Base-by-base conservation (phyloP, 1,140 invertebrate genomes). In the Onthophagus taurus region DNA sequence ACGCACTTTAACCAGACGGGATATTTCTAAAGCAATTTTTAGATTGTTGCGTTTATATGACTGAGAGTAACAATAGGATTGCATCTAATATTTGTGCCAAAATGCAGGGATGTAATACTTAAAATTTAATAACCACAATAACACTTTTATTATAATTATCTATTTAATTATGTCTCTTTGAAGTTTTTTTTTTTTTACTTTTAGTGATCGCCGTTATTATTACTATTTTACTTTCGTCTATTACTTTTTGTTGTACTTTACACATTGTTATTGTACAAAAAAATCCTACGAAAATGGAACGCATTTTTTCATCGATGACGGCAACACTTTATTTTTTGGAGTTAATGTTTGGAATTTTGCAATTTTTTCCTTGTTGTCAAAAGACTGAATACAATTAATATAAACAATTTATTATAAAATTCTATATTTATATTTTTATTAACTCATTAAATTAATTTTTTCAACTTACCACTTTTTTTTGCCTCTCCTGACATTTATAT, bases 281-380 rank as follows among this genome's bases (percentile, higher is more conserved):
- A 30, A 35, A 48, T 9, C 42, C 47, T 11, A 45, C 45, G 19
- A 43, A 44, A 14, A 48, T 51, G 50, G 50, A 51, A 41, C 49
- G 45, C 24, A 51, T 51, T 37, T 45, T 51, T 14, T 48, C 42
- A 16, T 19, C 31, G 31, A 49, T 49, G 3, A 48, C 46, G 13
- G 37, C 45, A 14, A 21, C 45, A 11, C 26, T 51, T 4, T 48
- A 45, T 35, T 18, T 43, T 2, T 39, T 31, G 19, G 50, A 51
- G 19, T 18, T 51, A 31, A 33, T 44, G 13, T 51, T 51, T 20
- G 50, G 50, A 11, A 31, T 48, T 6, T 14, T 51, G 31, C 36
- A 48, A 29, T 48, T 48, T 36, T 33, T 49, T 8, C 34, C 50
- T 3, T 51, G 50, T 31, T 48, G 46, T 44, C 45, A 49, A 23